Evolutionary conservation across 2,888 invertebrate genomes (phyloP), one percentile per base, ranked within the genome.

Genomic region (Ectemnius lituratus): DNA sequence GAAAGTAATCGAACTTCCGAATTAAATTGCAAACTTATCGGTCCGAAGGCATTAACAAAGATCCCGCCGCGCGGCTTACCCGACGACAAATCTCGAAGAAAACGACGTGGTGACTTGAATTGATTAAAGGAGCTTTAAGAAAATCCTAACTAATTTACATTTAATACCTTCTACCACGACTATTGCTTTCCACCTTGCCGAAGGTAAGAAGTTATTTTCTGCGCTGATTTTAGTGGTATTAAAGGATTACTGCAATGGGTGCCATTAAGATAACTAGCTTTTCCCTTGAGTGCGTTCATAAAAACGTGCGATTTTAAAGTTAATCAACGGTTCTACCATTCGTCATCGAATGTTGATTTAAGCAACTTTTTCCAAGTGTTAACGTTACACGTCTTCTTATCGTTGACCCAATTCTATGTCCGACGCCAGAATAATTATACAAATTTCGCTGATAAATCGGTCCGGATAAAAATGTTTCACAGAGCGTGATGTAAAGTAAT

Each of bases 1-100:
- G 45, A 79, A 80, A 77, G 82, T 76, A 80, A 79, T 82, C 73
- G 69, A 81, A 84, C 75, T 82, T 81, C 73, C 62, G 62, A 80
- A 82, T 80, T 76, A 71, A 77, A 85, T 75, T 76, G 67, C 37
- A 52, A 79, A 75, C 61, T 74, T 62, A 27, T 52, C n/a, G n/a
- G 14, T 6, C 5, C 2, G 16, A 14, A 13, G 62, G 60, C 47
- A 64, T 70, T 62, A 67, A 27, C 47, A 60, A 56, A 60, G 76
- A 71, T 60, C 69, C 63, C 11, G 57, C 20, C 62, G 67, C 8
- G 52, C 63, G 63, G 20, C 8, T 59, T 67, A 63, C 49, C n/a
- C 2, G 56, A 49, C 27, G 37, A 20, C 28, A 62, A 71, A 52
- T 75, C 62, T 59, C 4, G 46, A 62, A 57, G 13, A 65, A 74